Percentiles rank a stretch among this genome's conserved stretches.
These are phyloP conservation scores for Apogon talboti DNA, from an alignment of 2,797 vertebrate species.

Conservation along the genomic window DNA sequence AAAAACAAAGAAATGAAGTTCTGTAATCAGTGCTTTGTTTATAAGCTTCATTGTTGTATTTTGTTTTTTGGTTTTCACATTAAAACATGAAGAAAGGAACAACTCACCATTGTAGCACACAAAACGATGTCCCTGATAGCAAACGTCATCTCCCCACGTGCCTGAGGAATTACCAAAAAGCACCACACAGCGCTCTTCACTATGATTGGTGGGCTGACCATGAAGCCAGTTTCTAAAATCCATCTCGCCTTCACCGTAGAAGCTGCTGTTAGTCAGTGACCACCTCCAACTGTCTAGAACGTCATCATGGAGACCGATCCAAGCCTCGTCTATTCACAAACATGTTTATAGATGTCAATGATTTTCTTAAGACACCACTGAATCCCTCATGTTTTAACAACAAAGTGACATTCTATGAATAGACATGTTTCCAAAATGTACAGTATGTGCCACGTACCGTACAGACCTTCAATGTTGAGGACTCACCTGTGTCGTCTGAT, in stretches of 20 bases:
- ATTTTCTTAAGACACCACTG: neutral
- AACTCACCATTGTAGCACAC: conserved; percentile 62
- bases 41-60: too few species aligned
- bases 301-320: conserved; percentile 61
- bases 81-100: neutral
- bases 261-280: conserved; percentile 54
- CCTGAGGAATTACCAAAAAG: neutral
- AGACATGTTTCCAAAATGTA: neutral
- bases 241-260: conserved; percentile 30
- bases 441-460: neutral
- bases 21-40: neutral
- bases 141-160: rapidly evolving
- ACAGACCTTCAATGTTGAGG: neutral
- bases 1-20: neutral
- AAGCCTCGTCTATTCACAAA: conserved; percentile 45
- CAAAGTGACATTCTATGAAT: neutral
- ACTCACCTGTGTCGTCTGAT: conserved; percentile 33
- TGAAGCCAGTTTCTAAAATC: conserved; percentile 36
- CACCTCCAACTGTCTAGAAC: conserved; percentile 55
- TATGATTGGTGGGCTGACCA: rapidly evolving
- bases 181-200: conserved; percentile 31
- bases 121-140: rapidly evolving
- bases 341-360: neutral
- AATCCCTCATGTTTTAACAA: neutral
- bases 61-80: neutral